Evolutionary conservation across 2,113 vertebrate species (phyloP).

Genomic region (Sciurus niger): DNA sequence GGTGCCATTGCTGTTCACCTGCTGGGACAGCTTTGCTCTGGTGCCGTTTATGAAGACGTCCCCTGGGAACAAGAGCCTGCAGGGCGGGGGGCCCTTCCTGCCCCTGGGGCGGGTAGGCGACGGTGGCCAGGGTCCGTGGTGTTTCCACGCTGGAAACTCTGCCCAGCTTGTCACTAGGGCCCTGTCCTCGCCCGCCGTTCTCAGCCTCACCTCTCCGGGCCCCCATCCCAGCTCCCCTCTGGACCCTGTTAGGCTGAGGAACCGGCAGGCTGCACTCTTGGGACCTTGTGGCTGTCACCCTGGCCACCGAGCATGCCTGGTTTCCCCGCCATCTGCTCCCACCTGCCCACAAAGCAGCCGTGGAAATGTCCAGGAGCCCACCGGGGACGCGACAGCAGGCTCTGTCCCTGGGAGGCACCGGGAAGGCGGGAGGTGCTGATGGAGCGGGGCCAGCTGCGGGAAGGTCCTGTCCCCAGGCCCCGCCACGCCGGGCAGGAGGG

Average conservation of each 20-base stretch:
- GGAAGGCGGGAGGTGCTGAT: rapidly evolving
- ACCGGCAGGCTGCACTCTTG: slow-evolving; percentile 15
- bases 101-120: rapidly evolving
- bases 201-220: rapidly evolving
- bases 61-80: neutral
- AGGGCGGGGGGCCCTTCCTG: neutral
- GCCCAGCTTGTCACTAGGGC: neutral
- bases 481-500: neutral
- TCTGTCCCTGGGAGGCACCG: neutral
- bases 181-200: neutral
- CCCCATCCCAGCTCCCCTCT: neutral
- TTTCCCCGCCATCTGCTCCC: neutral
- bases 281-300: slow-evolving; percentile 1
- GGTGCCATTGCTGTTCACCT: rapidly evolving
- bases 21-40: rapidly evolving
- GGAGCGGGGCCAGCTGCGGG: neutral
- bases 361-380: neutral
- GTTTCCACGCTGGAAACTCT: rapidly evolving
- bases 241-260: neutral
- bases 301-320: rapidly evolving
- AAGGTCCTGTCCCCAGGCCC: neutral
- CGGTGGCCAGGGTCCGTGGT: too few species aligned
- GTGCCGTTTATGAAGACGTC: neutral
- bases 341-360: neutral
- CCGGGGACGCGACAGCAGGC: rapidly evolving